Base-by-base conservation (phyloP, 2,797 vertebrate genomes). In the Heliangelus exortis region DNA sequence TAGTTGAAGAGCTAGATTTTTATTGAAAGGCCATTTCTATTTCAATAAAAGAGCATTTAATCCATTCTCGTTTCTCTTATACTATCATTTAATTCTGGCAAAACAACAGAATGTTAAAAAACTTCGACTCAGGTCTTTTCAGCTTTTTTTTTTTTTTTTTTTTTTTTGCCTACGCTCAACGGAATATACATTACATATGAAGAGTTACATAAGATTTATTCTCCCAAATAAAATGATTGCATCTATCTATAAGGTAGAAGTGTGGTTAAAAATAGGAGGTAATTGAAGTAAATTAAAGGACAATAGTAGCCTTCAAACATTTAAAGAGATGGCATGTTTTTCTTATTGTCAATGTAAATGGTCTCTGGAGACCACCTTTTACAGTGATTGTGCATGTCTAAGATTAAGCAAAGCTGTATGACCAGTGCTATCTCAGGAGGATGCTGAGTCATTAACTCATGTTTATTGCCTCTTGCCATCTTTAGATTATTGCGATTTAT, bases 401-500 rank as follows among this genome's bases (percentile, higher is more conserved):
- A 75, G 91, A 91, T 87, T 76, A 93, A 83, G 89, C 84, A 76
- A 83, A 79, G 76, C 96, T 96, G 84, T 87, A 74, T 95, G 94
- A 92, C 95, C 94, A 89, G 87, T 92, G 92, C 54, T 96, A 84
- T 96, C 95, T 93, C 92, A 91, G 93, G 89, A 91, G 89, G 76
- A 95, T 96, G 81, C 86, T 89, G 67, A 95, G 84, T 95, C 91
- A 94, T 94, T 95, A 93, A 92, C 86, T 92, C 97, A 95, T 96
- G 87, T 95, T 96, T 90, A 94, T 84, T 95, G 63, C 95, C 51
- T 95, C 75, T 95, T 92, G 88, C 58, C 87, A 95, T 96, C 94
- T 96, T 96, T 93, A 76, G 94, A 91, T 96, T 83, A 96, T 92
- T 93, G 93, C 89, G 87, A 87, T 96, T 95, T 96, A 96, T 95